These are phyloP conservation scores for Heliconius charithonia DNA, from an alignment of 2,888 invertebrate genomes.

Conservation along the genomic window DNA sequence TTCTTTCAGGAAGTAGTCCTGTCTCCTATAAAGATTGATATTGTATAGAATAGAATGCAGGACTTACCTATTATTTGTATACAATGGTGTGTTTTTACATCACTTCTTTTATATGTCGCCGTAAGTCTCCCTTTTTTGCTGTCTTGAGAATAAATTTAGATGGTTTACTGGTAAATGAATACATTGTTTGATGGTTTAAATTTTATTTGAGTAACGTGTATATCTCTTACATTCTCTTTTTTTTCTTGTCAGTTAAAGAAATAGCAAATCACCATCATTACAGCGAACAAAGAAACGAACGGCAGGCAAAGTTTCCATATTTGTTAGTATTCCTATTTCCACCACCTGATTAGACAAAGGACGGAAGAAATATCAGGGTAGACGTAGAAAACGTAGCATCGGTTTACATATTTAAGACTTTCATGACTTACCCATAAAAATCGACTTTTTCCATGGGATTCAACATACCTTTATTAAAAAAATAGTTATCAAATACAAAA, in stretches of 20 bases:
- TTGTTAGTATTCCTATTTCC: background rate
- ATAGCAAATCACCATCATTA: too few relatives aligned
- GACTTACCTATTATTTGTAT: constrained; percentile 10
- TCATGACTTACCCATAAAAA: too few relatives aligned
- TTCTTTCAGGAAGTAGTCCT: constrained; percentile 13
- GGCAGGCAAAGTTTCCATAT: too few relatives aligned
- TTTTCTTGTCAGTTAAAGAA: too few relatives aligned
- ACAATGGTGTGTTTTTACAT: constrained; percentile 13
- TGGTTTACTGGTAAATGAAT: background rate
- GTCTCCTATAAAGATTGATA: constrained; percentile 3
- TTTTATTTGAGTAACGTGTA: background rate
- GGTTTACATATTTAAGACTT: too few relatives aligned
- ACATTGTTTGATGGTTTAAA: background rate
- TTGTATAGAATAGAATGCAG: constrained; percentile 11
- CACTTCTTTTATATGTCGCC: constrained; percentile 2
- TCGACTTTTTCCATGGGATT: too few relatives aligned
- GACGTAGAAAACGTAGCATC: too few relatives aligned
- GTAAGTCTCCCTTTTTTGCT: background rate
- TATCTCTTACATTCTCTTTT: background rate
- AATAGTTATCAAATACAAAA: too few relatives aligned
- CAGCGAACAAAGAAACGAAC: too few relatives aligned
- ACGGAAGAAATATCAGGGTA: too few relatives aligned
- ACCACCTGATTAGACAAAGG: background rate
- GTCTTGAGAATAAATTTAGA: background rate
- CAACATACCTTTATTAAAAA: too few relatives aligned